Conservation (phyloP, 2,113 vertebrate genomes). For the Amblyopsis rosae region DNA sequence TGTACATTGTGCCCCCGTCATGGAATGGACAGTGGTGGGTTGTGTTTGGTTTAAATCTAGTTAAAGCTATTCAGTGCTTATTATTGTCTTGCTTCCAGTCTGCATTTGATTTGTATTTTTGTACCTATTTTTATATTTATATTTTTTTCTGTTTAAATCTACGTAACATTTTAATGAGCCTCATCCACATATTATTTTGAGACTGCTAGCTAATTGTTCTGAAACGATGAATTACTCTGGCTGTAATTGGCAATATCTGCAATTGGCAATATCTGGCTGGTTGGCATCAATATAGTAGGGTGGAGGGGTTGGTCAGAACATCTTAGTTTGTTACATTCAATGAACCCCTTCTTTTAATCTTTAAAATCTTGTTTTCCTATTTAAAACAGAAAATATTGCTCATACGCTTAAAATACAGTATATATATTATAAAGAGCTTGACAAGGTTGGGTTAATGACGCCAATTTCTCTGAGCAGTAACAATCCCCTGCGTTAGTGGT, state of each 20-base stretch:
- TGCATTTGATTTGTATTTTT: no score
- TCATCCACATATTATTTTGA: conserved; percentile 41
- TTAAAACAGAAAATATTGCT: conserved; percentile 29
- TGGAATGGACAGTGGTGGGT: not conserved
- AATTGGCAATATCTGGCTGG: conserved; percentile 52
- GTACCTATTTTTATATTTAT: no score
- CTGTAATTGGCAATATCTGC: conserved; percentile 66
- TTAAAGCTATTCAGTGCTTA: conserved; percentile 17
- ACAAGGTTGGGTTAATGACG: conserved; percentile 49
- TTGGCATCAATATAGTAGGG: conserved; percentile 33
- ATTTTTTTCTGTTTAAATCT: conserved; percentile 14
- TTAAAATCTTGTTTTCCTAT: conserved; percentile 21
- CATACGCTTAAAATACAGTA: conserved; percentile 29
- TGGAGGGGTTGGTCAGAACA: conserved; percentile 1
- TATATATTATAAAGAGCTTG: conserved; percentile 43
- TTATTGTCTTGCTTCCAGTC: not conserved
- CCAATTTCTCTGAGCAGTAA: conserved; percentile 29
- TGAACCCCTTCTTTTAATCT: not conserved
- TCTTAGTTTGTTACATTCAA: conserved; percentile 25
- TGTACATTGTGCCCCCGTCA: conserved; percentile 17
- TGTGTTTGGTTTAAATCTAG: conserved; percentile 22
- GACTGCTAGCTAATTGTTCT: conserved; percentile 47
- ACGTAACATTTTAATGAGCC: conserved; percentile 48
- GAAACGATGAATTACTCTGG: conserved; percentile 53
- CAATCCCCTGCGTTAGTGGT: conserved; percentile 33